phyloP scores from a whole-genome alignment of 2,888 invertebrate species.

The Lapara coniferarum region DNA sequence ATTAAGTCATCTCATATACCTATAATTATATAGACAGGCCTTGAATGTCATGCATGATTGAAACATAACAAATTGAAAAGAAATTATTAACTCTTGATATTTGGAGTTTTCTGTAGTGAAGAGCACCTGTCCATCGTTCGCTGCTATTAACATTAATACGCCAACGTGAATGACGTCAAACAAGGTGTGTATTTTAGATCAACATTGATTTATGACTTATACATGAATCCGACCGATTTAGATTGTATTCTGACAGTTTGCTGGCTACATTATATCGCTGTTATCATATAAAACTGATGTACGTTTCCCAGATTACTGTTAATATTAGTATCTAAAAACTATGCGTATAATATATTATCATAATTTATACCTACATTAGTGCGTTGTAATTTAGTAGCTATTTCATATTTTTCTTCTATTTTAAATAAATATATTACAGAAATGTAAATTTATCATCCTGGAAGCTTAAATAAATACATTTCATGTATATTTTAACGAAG shows the following conservation, averaged over 20 bases:
- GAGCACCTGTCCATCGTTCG: slow-evolving; percentile 33
- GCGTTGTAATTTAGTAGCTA: slow-evolving; percentile 5
- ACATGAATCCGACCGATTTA: slow-evolving; percentile 35
- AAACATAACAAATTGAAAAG: not conserved
- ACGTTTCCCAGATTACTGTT: slow-evolving; percentile 16
- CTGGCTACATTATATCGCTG: slow-evolving; percentile 31
- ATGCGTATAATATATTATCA: not conserved
- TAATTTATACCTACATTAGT: slow-evolving; percentile 3
- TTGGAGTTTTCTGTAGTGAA: not conserved
- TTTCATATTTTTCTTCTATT: not conserved
- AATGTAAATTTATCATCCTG: no score
- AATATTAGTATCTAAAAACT: slow-evolving; percentile 1
- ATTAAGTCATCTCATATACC: not conserved
- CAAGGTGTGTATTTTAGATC: slow-evolving; percentile 46
- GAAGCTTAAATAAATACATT: not conserved
- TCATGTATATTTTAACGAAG: not conserved
- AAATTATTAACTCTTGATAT: not conserved
- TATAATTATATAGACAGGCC: not conserved
- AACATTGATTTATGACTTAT: slow-evolving; percentile 43
- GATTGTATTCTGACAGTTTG: slow-evolving; percentile 37
- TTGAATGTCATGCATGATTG: not conserved
- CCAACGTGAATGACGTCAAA: slow-evolving; percentile 53
- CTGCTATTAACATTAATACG: slow-evolving; percentile 43
- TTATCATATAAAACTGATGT: slow-evolving; percentile 22
- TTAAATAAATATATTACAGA: no score